phyloP scores from a whole-genome alignment of 2,797 vertebrate species.

The Hozukius guyotensis region DNA sequence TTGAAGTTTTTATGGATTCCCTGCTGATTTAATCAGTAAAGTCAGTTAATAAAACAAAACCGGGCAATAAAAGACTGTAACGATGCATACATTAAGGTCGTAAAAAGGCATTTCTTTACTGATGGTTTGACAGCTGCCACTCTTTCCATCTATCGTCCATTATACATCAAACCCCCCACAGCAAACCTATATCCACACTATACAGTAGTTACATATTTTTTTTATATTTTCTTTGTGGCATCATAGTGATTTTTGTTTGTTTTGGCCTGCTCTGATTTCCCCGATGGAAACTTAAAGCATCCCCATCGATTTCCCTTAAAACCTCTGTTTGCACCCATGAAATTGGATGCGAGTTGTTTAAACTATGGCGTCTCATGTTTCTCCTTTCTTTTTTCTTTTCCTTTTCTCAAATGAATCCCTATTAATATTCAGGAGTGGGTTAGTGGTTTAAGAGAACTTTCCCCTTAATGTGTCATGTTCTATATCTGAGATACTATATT shows the following conservation, averaged over 20 bases:
- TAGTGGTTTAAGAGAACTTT: not conserved
- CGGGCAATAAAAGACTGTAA: not conserved
- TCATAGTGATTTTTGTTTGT: not conserved
- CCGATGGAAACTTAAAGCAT: conserved; percentile 16
- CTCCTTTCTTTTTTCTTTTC: not conserved
- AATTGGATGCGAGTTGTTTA: not conserved
- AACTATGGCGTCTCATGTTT: not conserved
- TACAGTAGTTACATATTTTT: not conserved
- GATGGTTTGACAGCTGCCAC: not conserved
- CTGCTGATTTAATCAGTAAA: not conserved
- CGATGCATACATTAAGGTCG: not conserved
- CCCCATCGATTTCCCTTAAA: conserved; percentile 33
- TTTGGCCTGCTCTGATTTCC: conserved; percentile 24
- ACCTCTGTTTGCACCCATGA: conserved; percentile 4
- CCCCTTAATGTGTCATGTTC: not conserved
- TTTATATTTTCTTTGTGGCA: not conserved
- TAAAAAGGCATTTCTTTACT: not conserved
- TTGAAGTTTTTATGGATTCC: not conserved
- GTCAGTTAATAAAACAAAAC: not conserved
- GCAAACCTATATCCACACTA: not conserved
- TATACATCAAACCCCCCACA: not conserved
- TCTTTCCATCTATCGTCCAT: not conserved
- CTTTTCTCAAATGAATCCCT: not conserved
- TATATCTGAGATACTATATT: not conserved
- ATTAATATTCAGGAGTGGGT: not conserved